Evolutionary conservation across 1,140 invertebrate genomes (phyloP).

Genomic region (Euglossa dilemma): DNA sequence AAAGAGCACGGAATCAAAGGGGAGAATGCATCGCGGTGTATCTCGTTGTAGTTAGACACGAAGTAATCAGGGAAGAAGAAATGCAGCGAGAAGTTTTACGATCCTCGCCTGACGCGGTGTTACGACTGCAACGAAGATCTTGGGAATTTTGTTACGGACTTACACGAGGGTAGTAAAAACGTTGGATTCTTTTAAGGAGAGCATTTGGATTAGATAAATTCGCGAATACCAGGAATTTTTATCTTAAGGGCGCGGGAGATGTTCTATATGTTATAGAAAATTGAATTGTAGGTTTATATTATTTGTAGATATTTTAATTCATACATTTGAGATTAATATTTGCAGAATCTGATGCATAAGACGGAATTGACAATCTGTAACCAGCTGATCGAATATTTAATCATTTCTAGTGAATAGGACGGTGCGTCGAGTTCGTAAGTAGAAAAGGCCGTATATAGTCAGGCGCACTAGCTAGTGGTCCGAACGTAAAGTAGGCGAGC

Average conservation of each 20-base stretch:
- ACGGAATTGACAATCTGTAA: too few relatives aligned
- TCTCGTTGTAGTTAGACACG: not conserved
- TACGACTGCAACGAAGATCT: not conserved
- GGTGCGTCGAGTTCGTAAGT: not conserved
- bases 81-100: constrained; percentile 41
- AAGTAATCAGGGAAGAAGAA: constrained; percentile 37
- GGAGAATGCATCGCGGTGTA: not conserved
- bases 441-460: not conserved
- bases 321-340: too few relatives aligned
- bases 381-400: not conserved
- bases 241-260: not conserved
- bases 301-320: too few relatives aligned
- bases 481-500: not conserved
- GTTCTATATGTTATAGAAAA: too few relatives aligned
- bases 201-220: not conserved
- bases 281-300: too few relatives aligned
- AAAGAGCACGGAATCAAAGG: too few relatives aligned
- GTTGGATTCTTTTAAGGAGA: not conserved
- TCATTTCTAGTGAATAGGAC: not conserved
- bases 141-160: constrained; percentile 9
- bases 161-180: not conserved
- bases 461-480: not conserved
- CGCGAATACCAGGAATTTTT: not conserved
- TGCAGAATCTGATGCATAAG: too few relatives aligned
- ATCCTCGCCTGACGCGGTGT: constrained; percentile 35